These are phyloP conservation scores for Scaptodrosophila latifasciaeformis DNA, from an alignment of 2,888 invertebrate genomes.

Conservation along the genomic window DNA sequence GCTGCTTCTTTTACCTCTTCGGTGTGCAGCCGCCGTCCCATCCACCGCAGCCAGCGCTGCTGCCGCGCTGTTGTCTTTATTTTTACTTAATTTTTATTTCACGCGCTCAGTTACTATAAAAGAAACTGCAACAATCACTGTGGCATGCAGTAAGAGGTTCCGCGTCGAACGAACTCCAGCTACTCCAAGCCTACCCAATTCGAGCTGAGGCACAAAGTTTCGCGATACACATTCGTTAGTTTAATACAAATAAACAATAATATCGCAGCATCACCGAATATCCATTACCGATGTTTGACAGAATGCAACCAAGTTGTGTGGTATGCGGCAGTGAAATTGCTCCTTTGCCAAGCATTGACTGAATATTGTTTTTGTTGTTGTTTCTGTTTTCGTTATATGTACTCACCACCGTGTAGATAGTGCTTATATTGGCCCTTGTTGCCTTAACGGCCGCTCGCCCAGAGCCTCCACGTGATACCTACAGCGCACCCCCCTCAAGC, in stretches of 20 bases:
- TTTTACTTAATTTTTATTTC: conserved; percentile 68
- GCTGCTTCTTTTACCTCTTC: too few species aligned
- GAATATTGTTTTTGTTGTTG: too few species aligned
- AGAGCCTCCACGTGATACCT: conserved; percentile 72
- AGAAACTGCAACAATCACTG: conserved; percentile 72
- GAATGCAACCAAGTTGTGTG: conserved; percentile 73
- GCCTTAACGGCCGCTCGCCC: conserved; percentile 70
- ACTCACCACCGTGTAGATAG: conserved; percentile 51
- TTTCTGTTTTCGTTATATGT: not conserved
- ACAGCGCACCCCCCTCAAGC: conserved; percentile 67
- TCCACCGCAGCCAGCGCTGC: conserved; percentile 4
- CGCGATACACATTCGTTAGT: conserved; percentile 17
- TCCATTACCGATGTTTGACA: conserved; percentile 27
- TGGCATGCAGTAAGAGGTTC: conserved; percentile 74
- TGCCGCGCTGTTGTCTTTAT: conserved; percentile 33
- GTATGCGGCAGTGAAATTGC: conserved; percentile 45
- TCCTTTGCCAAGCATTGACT: not conserved
- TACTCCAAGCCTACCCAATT: conserved; percentile 9
- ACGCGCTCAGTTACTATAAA: conserved; percentile 71
- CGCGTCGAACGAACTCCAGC: conserved; percentile 64
- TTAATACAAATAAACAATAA: conserved; percentile 30
- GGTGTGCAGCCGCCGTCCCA: conserved; percentile 12
- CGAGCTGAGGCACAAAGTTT: too few species aligned
- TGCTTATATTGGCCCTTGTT: conserved; percentile 63
- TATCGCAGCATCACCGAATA: conserved; percentile 18